These are phyloP conservation scores for Bembecia ichneumoniformis DNA, from an alignment of 2,888 invertebrate genomes.

Conservation along the genomic window DNA sequence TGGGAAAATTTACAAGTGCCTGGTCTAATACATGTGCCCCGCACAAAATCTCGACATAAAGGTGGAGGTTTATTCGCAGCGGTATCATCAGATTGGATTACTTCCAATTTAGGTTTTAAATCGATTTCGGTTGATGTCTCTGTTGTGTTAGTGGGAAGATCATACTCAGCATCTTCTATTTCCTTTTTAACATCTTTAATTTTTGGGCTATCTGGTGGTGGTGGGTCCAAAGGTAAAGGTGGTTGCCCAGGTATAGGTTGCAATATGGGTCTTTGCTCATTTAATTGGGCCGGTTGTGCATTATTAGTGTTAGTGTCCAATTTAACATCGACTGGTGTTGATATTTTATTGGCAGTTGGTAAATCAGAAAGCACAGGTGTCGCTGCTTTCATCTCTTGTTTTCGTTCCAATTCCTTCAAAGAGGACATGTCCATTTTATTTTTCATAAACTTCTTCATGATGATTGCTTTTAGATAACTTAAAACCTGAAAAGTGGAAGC, in stretches of 20 bases:
- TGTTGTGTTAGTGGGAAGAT: conserved; percentile 1
- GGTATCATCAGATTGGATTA: not conserved
- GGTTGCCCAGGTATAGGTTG: conserved; percentile 20
- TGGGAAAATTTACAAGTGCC: conserved; percentile 36
- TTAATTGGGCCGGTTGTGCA: conserved; percentile 2
- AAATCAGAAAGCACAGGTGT: not conserved
- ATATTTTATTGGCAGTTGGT: not conserved
- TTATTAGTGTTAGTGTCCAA: too few species aligned
- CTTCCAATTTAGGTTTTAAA: not conserved
- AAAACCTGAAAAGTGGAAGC: too few species aligned
- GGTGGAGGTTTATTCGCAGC: conserved; percentile 2
- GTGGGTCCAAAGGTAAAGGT: conserved; percentile 31
- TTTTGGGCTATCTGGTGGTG: conserved; percentile 26
- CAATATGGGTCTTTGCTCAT: not conserved
- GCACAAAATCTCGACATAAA: conserved; percentile 43
- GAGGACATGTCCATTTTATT: conserved; percentile 27
- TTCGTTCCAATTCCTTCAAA: conserved; percentile 11
- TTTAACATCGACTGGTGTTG: too few species aligned
- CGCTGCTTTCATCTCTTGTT: not conserved
- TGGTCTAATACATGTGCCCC: conserved; percentile 35
- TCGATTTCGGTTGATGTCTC: not conserved
- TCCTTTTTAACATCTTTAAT: conserved; percentile 25
- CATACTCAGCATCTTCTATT: conserved; percentile 23
- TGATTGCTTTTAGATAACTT: conserved; percentile 32
- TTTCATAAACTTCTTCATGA: conserved; percentile 48